Conservation (phyloP, 2,797 vertebrate species). For the Miopithecus talapoin region DNA sequence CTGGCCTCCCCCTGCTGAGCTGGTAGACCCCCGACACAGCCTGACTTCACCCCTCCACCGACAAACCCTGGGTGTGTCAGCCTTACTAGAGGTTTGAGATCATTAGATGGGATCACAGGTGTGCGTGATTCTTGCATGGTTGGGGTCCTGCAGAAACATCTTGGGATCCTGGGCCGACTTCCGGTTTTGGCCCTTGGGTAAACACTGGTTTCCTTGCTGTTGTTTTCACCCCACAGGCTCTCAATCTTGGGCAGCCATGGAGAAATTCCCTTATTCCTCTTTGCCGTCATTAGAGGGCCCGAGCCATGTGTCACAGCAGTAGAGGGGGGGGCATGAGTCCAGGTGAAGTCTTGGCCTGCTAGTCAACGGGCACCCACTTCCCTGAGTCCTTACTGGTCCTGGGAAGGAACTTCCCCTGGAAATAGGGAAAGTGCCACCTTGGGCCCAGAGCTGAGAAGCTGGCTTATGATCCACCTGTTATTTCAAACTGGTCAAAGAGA, state of each 20-base stretch:
- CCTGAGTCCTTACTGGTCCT: rapidly evolving
- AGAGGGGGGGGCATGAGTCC: rapidly evolving
- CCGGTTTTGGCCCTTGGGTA: background rate
- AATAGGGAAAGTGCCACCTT: background rate
- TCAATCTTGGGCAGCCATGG: background rate
- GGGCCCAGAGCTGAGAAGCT: background rate
- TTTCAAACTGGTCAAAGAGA: background rate
- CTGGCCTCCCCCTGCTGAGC: background rate
- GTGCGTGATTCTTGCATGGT: background rate
- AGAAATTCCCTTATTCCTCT: background rate
- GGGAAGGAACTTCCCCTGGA: background rate
- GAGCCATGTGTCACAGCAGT: rapidly evolving
- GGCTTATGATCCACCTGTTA: background rate
- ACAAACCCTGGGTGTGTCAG: background rate
- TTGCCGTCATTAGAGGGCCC: background rate
- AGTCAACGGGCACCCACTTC: rapidly evolving
- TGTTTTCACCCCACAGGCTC: rapidly evolving
- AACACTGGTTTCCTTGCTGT: background rate
- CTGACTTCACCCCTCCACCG: background rate
- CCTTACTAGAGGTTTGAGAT: background rate
- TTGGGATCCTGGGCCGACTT: background rate
- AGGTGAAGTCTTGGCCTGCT: background rate
- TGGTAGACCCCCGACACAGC: no score
- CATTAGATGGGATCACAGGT: background rate
- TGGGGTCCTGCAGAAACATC: background rate